Evolutionary conservation across 2,113 vertebrate species (phyloP).

Genomic region (Psephotus haematonotus): DNA sequence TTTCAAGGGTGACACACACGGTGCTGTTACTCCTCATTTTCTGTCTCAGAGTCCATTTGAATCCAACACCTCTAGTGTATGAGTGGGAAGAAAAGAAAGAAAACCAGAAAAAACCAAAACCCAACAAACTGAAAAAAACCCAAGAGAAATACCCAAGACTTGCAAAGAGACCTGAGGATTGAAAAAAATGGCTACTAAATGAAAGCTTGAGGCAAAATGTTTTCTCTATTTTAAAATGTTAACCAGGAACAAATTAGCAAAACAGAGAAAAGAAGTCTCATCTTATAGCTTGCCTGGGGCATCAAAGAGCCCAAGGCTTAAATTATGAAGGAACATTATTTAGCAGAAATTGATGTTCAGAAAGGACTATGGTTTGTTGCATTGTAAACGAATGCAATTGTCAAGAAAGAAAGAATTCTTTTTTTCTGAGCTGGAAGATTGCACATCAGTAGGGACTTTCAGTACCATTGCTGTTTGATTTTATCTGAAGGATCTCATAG

Average conservation of each 20-base stretch:
- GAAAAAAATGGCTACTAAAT: background rate
- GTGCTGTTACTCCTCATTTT: too few species aligned
- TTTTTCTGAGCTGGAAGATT: background rate
- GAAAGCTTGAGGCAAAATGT: background rate
- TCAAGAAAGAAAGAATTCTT: background rate
- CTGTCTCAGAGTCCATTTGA: too few species aligned
- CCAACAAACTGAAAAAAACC: background rate
- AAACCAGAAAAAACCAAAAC: background rate
- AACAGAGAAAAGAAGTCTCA: background rate
- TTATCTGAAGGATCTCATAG: background rate
- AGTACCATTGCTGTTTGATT: background rate
- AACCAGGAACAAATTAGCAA: background rate
- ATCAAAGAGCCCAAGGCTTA: background rate
- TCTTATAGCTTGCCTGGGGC: background rate
- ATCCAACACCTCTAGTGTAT: too few species aligned
- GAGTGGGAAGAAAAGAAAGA: background rate
- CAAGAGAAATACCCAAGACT: accelerated
- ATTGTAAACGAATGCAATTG: background rate
- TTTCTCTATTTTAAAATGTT: background rate
- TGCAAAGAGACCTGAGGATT: background rate
- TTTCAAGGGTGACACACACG: too few species aligned
- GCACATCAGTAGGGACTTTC: background rate
- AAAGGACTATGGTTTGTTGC: background rate
- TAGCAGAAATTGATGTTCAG: background rate
- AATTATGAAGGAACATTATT: background rate